Conservation (phyloP, 2,888 invertebrate species). For the Pollenia labialis region DNA sequence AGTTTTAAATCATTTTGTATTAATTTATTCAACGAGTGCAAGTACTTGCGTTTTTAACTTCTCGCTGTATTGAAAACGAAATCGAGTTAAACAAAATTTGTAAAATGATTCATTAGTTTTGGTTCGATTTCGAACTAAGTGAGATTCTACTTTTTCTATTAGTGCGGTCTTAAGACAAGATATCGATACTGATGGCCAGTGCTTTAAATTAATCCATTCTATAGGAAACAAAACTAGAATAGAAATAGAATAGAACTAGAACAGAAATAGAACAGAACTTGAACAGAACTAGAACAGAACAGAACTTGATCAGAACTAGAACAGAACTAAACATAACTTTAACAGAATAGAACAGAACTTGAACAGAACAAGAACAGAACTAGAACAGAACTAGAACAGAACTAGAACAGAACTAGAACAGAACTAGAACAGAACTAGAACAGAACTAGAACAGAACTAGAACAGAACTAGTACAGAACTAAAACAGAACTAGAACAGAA, state of each 20-base stretch:
- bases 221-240: not conserved
- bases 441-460: not conserved
- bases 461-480: not conserved
- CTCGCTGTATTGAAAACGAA: not conserved
- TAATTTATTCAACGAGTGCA: constrained; percentile 20
- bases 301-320: too few species aligned
- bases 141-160: constrained; percentile 6
- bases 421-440: not conserved
- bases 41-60: not conserved
- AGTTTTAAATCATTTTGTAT: constrained; percentile 18
- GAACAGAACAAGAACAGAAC: not conserved
- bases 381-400: not conserved
- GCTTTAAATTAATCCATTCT: not conserved
- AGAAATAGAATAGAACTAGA: not conserved
- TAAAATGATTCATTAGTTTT: constrained; percentile 48
- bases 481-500: not conserved
- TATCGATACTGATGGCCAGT: not conserved
- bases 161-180: not conserved
- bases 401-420: not conserved
- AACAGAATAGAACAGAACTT: not conserved
- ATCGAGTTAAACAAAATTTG: constrained; percentile 11
- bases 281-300: not conserved
- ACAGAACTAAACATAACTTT: too few species aligned
- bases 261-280: not conserved
- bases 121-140: constrained; percentile 16